Evolutionary conservation across 2,797 vertebrate genomes (phyloP), one percentile per base, ranked within the genome.

Genomic region (Todus mexicanus): DNA sequence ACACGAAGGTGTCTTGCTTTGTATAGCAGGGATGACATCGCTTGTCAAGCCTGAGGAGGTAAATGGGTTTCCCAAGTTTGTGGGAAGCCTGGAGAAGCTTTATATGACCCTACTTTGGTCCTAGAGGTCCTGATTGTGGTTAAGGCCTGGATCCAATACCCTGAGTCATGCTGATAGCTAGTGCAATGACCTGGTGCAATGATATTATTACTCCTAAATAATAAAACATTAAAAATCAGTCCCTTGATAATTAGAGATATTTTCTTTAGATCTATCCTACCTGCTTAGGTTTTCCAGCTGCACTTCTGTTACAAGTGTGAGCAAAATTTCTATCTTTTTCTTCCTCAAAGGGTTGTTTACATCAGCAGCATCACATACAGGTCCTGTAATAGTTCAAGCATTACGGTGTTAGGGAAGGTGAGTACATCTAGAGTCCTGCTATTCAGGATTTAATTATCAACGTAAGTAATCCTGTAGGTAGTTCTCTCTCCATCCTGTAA

Each of bases 361-460:
- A 37, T 38, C 70, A 70, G 45, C 47, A 45, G 16, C 60, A 42
- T 63, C 0, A 0, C 3, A 1, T 16, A 12, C 0, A 2, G 69
- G 48, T 74, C 60, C 18, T 26, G 43, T 48, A 54, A 22, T 48
- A 69, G 84, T 54, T 79, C 27, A 69, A 76, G 69, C 4, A 10
- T 60, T 33, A 22, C 0, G 0, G 56, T 33, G 45, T 77, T 59
- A 38, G 69, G 47, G 42, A 75, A 84, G 92, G 68, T 59, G 90
- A 86, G 43, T 53, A 61, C 74, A 59, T 21, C 40, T 4, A 63
- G 11, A 4, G 43, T 81, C 74, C 84, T 84, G 72, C 64, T 87
- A 10, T 50, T 74, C 66, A 40, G 78, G 81, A 66, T 77, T 95
- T 92, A 95, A 95, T 96, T 95, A 89, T 59, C 94, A 84, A 12